These are phyloP conservation scores for Pseudomugil gertrudae DNA, from an alignment of 2,797 vertebrate species.

Conservation along the genomic window DNA sequence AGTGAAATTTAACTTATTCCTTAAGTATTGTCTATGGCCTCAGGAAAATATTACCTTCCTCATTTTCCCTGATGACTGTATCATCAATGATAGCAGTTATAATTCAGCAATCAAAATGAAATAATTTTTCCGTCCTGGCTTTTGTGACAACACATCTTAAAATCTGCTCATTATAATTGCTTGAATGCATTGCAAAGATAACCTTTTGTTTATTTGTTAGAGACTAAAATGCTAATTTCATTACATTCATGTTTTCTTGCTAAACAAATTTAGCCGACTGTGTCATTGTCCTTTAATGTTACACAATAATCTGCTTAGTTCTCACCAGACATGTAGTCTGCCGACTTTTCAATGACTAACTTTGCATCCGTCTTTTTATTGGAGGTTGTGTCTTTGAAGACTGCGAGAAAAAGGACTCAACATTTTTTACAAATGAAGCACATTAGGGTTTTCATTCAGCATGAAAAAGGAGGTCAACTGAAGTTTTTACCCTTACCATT, in stretches of 20 bases:
- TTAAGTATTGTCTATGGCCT: conserved; percentile 47
- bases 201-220: conserved; percentile 21
- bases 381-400: conserved; percentile 27
- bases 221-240: conserved; percentile 8
- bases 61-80: conserved; percentile 45
- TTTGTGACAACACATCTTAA: conserved; percentile 35
- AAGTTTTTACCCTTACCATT: neutral
- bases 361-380: conserved; percentile 44
- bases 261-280: conserved; percentile 2
- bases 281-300: conserved; percentile 12
- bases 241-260: conserved; percentile 9
- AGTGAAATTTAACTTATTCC: conserved; percentile 36
- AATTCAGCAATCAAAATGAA: conserved; percentile 41
- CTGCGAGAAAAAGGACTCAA: conserved; percentile 45
- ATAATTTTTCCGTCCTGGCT: conserved; percentile 32
- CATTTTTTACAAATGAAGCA: conserved; percentile 18
- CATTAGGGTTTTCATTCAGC: conserved; percentile 30
- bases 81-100: conserved; percentile 36
- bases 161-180: conserved; percentile 35
- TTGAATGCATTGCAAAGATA: conserved; percentile 10
- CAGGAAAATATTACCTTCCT: conserved; percentile 51
- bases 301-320: conserved; percentile 35
- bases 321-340: conserved; percentile 26
- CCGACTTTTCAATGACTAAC: conserved; percentile 42
- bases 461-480: conserved; percentile 23